phyloP scores from a whole-genome alignment of 1,140 invertebrate species.

The Ditylenchus dipsaci region DNA sequence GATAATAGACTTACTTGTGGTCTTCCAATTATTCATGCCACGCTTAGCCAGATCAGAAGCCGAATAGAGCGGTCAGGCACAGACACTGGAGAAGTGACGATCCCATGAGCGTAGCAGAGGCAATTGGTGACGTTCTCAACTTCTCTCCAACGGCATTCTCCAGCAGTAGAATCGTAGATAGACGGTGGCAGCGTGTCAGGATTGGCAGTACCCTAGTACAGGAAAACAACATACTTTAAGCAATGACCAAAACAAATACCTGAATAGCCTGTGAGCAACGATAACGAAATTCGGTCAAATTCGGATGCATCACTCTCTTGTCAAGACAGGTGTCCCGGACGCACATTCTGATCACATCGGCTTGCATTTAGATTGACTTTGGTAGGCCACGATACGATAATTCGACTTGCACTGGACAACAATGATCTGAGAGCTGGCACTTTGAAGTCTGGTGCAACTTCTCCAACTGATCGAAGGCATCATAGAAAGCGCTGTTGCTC shows the following conservation, averaged over 20 bases:
- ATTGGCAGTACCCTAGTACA: conserved; percentile 11
- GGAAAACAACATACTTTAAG: too few species aligned
- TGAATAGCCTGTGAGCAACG: conserved; percentile 15
- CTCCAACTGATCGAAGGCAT: conserved; percentile 6
- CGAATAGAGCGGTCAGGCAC: conserved; percentile 20
- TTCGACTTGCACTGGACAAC: conserved; percentile 19
- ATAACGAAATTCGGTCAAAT: conserved; percentile 2
- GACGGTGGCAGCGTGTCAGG: conserved; percentile 12
- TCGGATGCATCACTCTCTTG: conserved; percentile 9
- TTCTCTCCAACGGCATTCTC: conserved; percentile 4
- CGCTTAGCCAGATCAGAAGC: conserved; percentile 24
- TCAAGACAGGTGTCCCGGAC: conserved; percentile 11
- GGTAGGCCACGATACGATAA: conserved; percentile 15
- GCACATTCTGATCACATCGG: conserved; percentile 14
- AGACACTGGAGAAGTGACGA: conserved; percentile 27
- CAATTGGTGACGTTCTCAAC: conserved; percentile 10
- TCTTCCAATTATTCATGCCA: conserved; percentile 25
- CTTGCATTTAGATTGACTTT: conserved; percentile 4
- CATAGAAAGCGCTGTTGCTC: conserved; percentile 12
- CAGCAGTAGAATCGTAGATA: neutral
- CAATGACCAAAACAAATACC: neutral
- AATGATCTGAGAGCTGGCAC: conserved; percentile 1
- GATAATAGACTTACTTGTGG: conserved; percentile 15
- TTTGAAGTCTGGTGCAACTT: neutral
- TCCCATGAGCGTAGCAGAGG: conserved; percentile 18